These are phyloP conservation scores for Argyrosomus japonicus DNA, from an alignment of 2,113 vertebrate species.

Conservation along the genomic window DNA sequence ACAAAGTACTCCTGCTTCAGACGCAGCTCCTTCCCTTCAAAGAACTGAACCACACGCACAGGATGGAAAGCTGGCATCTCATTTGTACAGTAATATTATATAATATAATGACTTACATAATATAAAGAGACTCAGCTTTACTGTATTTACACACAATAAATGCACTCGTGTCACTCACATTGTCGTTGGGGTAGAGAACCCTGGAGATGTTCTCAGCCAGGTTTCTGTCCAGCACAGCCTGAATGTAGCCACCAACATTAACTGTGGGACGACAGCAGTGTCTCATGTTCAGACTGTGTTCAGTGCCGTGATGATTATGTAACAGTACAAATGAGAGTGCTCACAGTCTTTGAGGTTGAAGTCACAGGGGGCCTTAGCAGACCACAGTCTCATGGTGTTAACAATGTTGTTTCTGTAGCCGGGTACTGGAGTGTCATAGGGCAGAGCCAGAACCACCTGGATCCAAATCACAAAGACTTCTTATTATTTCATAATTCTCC, in stretches of 20 bases:
- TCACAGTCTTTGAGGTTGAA: constrained; percentile 96
- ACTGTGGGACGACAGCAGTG: constrained; percentile 68
- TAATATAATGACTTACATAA: no score
- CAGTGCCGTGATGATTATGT: no score
- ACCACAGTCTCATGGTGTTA: constrained; percentile 96
- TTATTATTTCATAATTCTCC: neutral
- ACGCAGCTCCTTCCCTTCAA: constrained; percentile 93
- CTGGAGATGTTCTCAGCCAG: constrained; percentile 95
- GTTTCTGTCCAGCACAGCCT: constrained; percentile 93
- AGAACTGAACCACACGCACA: constrained; percentile 84
- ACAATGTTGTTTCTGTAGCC: constrained; percentile 94
- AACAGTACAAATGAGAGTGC: constrained; percentile 50
- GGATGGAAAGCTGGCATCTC: neutral
- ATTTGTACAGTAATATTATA: no score
- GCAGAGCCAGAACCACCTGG: constrained; percentile 91
- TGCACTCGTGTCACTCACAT: constrained; percentile 79
- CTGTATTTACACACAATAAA: no score
- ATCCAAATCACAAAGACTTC: no score
- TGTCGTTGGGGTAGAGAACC: constrained; percentile 94
- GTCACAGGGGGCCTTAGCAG: constrained; percentile 92
- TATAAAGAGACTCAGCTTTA: no score
- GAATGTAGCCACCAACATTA: constrained; percentile 92
- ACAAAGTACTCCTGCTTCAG: constrained; percentile 96
- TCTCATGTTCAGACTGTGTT: neutral
- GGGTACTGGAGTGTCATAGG: constrained; percentile 92